phyloP scores from a whole-genome alignment of 1,140 invertebrate species.

The Antheraea mylitta region DNA sequence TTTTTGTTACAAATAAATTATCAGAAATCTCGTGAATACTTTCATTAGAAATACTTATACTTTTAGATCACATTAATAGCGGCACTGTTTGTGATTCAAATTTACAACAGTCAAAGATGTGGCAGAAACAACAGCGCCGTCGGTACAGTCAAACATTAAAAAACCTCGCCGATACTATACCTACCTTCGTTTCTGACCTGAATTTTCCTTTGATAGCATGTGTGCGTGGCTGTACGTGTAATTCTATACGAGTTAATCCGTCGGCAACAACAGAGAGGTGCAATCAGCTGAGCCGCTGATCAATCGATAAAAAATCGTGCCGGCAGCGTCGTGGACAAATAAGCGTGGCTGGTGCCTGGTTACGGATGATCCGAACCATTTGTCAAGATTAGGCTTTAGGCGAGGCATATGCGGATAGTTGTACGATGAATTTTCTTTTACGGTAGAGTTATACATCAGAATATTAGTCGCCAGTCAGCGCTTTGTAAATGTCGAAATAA shows the following conservation, averaged over 20 bases:
- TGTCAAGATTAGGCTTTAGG: constrained; percentile 67
- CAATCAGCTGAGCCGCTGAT: constrained; percentile 71
- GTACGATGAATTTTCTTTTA: neutral
- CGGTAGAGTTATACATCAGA: neutral
- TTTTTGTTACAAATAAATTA: no score
- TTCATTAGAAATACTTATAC: no score
- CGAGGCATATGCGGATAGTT: neutral
- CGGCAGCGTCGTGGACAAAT: constrained; percentile 57
- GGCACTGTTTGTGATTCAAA: no score
- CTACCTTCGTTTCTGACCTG: neutral
- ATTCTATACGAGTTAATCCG: constrained; percentile 49
- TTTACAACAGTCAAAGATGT: no score
- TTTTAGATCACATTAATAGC: no score
- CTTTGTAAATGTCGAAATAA: no score
- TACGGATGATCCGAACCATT: constrained; percentile 66
- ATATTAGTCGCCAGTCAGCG: no score
- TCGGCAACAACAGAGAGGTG: constrained; percentile 65
- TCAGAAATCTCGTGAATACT: no score
- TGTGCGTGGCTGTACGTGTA: neutral
- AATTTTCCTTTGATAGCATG: neutral
- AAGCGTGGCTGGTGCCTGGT: constrained; percentile 40
- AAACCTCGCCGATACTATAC: neutral
- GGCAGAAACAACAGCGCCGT: no score
- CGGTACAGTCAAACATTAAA: neutral
- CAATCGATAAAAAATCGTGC: constrained; percentile 68